phyloP scores from a whole-genome alignment of 2,888 invertebrate genomes.

The Orthosia gracilis region DNA sequence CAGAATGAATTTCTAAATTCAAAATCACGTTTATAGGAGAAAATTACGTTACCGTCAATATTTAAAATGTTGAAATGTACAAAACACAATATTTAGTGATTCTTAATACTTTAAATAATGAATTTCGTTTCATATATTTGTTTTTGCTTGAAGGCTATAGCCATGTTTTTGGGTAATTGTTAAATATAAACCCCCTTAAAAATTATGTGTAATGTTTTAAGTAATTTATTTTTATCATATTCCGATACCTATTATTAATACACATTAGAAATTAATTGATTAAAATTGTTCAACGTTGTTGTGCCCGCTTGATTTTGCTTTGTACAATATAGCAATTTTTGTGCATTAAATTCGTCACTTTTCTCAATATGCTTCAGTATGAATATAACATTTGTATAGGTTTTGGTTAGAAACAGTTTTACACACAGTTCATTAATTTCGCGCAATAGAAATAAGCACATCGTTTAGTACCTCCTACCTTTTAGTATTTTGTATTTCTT shows the following conservation, averaged over 20 bases:
- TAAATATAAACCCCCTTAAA: slow-evolving; percentile 55
- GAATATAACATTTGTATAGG: slow-evolving; percentile 9
- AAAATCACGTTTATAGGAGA: slow-evolving; percentile 59
- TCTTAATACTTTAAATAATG: slow-evolving; percentile 44
- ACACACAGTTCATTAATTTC: slow-evolving; percentile 44
- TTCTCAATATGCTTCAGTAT: slow-evolving; percentile 14
- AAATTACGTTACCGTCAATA: slow-evolving; percentile 68
- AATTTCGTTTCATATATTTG: slow-evolving; percentile 41
- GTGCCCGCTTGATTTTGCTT: slow-evolving; percentile 42
- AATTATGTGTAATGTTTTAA: slow-evolving; percentile 57
- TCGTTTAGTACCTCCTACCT: slow-evolving; percentile 63
- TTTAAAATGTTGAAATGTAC: slow-evolving; percentile 69
- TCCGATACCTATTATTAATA: slow-evolving; percentile 62
- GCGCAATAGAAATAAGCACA: slow-evolving; percentile 52
- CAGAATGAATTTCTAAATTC: slow-evolving; percentile 66
- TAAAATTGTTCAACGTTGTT: slow-evolving; percentile 41
- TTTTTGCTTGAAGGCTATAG: slow-evolving; percentile 63
- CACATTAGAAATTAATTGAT: slow-evolving; percentile 46
- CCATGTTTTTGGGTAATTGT: slow-evolving; percentile 62
- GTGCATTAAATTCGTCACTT: slow-evolving; percentile 33
- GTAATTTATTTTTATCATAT: slow-evolving; percentile 63
- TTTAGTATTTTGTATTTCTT: slow-evolving; percentile 78
- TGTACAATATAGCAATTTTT: slow-evolving; percentile 46
- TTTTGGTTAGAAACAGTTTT: slow-evolving; percentile 28
- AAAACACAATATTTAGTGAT: slow-evolving; percentile 63